Evolutionary conservation across 1,140 invertebrate species (phyloP).

Genomic region (Calephelis virginiensis): DNA sequence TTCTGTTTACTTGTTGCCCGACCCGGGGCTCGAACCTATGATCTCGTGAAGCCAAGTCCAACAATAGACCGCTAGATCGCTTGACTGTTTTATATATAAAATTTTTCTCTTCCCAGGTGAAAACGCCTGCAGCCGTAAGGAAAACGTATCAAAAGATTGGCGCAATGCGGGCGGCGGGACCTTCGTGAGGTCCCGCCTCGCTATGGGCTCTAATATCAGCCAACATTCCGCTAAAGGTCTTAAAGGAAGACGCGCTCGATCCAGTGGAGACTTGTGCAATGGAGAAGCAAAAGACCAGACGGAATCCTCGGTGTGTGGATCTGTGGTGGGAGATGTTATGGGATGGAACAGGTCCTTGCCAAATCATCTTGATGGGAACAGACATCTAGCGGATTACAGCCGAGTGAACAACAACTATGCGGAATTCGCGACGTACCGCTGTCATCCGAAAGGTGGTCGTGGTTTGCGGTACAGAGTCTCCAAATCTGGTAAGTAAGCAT

Average conservation of each 20-base stretch:
- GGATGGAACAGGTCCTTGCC: constrained; percentile 81
- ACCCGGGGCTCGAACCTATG: no score
- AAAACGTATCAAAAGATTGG: constrained; percentile 42
- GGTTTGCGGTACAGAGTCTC: constrained; percentile 71
- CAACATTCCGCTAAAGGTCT: constrained; percentile 83
- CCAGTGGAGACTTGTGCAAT: constrained; percentile 83
- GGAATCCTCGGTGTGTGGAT: constrained; percentile 79
- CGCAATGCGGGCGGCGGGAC: constrained; percentile 64
- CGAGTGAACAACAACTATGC: constrained; percentile 82
- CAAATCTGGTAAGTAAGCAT: constrained; percentile 67
- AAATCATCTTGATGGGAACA: constrained; percentile 84
- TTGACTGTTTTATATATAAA: background rate
- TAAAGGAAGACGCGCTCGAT: constrained; percentile 84
- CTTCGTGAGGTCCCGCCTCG: constrained; percentile 66
- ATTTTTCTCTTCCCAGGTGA: constrained; percentile 40
- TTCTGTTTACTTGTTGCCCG: no score
- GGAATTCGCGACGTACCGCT: constrained; percentile 76
- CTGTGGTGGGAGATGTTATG: constrained; percentile 69
- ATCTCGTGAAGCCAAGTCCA: no score
- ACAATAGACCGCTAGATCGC: no score
- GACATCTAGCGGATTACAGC: constrained; percentile 79
- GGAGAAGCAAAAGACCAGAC: constrained; percentile 86
- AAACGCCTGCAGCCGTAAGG: constrained; percentile 38
- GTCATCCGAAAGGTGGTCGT: constrained; percentile 79
- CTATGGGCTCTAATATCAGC: constrained; percentile 87